Evolutionary conservation across 2,113 vertebrate species (phyloP), one percentile per base, ranked within the genome.

Genomic region (Salvator merianae): DNA sequence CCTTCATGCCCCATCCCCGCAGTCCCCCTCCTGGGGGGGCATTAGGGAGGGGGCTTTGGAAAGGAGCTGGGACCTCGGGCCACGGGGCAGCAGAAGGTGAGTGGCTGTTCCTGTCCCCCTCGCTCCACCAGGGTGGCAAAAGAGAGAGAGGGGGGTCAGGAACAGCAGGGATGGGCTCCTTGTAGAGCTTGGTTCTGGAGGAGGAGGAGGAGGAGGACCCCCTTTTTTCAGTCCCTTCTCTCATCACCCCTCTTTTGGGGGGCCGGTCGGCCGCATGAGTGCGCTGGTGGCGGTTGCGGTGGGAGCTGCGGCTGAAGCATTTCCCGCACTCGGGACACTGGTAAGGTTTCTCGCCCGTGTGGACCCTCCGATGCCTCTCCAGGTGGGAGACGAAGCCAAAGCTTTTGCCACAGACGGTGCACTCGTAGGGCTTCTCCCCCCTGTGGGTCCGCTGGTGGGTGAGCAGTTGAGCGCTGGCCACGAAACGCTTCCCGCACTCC

Each of bases 271-370:
- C 5, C 4, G 6, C 86, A 68, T 95, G 93, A 82, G 95, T 93
- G 1, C 94, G 92, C 87, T 93, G 94, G 86, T 95, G 94, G 87
- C 92, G 93, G 88, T 94, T 94, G 79, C 95, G 94, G 43, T 95
- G 94, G 85, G 95, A 94, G 72, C 94, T 95, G 85, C 94, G 93
- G 79, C 94, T 93, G 88, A 95, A 96, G 76, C 93, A 90, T 66
- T 95, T 94, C 87, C 93, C 91, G 3, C 95, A 95, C 82, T 93
- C 90, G 40, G 87, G 87, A 71, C 95, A 96, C 18, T 88, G 83
- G 84, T 95, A 95, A 24, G 95, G 94, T 40, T 92, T 90, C 90
- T 94, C 94, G 82, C 94, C 94, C 34, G 94, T 93, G 92, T 94
- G 94, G 83, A 93, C 93, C 81, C 94, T 88, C 83, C 87, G 92